Conservation (phyloP, 2,888 invertebrate species). For the Horisme vitalbata region DNA sequence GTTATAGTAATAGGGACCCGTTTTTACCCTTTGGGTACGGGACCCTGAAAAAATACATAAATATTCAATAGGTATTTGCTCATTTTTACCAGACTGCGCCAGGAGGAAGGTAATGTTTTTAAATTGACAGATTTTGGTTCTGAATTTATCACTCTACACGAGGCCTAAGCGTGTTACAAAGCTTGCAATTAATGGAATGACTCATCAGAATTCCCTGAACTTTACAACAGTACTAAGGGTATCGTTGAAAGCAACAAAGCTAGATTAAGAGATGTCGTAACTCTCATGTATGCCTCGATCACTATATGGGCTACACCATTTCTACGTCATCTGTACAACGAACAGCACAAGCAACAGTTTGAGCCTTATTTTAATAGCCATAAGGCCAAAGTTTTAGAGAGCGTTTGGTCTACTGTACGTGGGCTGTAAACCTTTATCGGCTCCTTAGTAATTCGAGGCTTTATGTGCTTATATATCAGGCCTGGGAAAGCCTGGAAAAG, state of each 20-base stretch:
- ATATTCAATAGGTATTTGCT: no score
- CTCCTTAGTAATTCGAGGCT: slow-evolving; percentile 48
- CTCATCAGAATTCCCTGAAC: slow-evolving; percentile 20
- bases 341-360: slow-evolving; percentile 9
- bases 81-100: no score
- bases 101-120: no score
- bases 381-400: slow-evolving; percentile 8
- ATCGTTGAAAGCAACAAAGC: slow-evolving; percentile 35
- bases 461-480: slow-evolving; percentile 44
- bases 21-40: no score
- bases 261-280: slow-evolving; percentile 37
- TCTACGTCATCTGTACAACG: slow-evolving; percentile 3
- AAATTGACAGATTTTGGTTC: no score
- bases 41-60: no score
- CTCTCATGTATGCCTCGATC: slow-evolving; percentile 32
- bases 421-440: slow-evolving; percentile 48
- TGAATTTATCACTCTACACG: no score
- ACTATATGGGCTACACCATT: slow-evolving; percentile 22
- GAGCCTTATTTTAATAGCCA: slow-evolving; percentile 11
- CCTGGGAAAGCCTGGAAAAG: slow-evolving; percentile 27
- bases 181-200: slow-evolving; percentile 18
- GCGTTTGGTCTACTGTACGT: slow-evolving; percentile 22
- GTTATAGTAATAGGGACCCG: no score
- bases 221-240: slow-evolving; percentile 29
- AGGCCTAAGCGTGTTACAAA: slow-evolving; percentile 3